Percentiles rank a stretch among this genome's conserved stretches.
Conservation (phyloP, 2,113 vertebrate species). For the Hydropotes inermis region DNA sequence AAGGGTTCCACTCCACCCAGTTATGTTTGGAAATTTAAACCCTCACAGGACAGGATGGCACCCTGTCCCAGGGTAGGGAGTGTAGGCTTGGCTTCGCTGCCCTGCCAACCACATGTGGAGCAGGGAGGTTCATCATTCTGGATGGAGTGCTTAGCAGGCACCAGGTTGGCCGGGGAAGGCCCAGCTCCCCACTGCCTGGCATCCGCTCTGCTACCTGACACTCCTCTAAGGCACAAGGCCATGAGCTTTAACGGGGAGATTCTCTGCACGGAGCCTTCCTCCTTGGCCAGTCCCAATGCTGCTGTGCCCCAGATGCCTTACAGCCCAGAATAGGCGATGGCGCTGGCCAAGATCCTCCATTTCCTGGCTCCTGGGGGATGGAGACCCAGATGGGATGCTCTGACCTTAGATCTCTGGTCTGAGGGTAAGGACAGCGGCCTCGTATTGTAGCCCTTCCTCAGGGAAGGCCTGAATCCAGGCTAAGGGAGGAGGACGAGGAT, state of each 20-base stretch:
- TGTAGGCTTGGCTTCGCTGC: rapidly evolving
- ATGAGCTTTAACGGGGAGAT: background rate
- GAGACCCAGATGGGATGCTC: background rate
- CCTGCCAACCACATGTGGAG: background rate
- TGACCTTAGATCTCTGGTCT: background rate
- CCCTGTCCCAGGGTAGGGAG: background rate
- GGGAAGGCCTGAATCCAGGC: background rate
- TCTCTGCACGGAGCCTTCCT: background rate
- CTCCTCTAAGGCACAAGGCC: background rate
- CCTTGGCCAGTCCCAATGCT: background rate
- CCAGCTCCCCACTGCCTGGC: background rate
- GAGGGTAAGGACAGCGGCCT: background rate
- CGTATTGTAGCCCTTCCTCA: background rate
- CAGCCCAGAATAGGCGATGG: background rate
- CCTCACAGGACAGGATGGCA: background rate
- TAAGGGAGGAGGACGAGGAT: background rate
- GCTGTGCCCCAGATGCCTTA: background rate
- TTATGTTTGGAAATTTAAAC: background rate
- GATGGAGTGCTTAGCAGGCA: background rate
- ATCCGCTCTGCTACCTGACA: background rate
- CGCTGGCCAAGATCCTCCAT: background rate
- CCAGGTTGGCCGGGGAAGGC: background rate
- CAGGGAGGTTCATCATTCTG: too few relatives aligned
- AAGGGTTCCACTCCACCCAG: background rate
- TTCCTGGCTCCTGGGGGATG: background rate